These are phyloP conservation scores for Zeugodacus cucurbitae DNA, from an alignment of 1,140 invertebrate species.

Conservation along the genomic window DNA sequence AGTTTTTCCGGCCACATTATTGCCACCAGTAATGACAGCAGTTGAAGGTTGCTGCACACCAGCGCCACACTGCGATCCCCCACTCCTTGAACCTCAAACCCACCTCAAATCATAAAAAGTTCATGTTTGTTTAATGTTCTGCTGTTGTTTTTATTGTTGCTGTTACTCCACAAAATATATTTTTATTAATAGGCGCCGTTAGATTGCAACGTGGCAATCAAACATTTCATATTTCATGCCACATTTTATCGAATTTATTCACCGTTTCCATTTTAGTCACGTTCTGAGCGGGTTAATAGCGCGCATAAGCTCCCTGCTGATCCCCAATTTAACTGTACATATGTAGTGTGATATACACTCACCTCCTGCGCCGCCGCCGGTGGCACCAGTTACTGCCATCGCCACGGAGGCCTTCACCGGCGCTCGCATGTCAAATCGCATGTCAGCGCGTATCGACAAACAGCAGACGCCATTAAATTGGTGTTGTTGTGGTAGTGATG, in stretches of 20 bases:
- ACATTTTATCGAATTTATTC: not conserved
- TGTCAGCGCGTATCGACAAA: constrained; percentile 27
- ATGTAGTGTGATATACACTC: not conserved
- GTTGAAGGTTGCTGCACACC: not conserved
- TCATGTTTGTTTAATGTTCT: constrained; percentile 13
- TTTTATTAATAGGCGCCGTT: not conserved
- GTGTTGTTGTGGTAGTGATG: constrained; percentile 22
- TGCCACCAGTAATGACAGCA: constrained; percentile 30
- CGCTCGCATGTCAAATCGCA: not conserved
- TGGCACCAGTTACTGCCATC: constrained; percentile 26
- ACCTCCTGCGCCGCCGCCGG: not conserved
- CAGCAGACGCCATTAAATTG: constrained; percentile 34
- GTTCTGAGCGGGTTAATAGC: not conserved
- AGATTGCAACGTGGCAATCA: not conserved
- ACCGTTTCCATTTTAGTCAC: constrained; percentile 13
- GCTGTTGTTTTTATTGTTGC: too few relatives aligned
- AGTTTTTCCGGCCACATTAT: constrained; percentile 38
- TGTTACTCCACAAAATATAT: not conserved
- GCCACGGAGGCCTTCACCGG: not conserved
- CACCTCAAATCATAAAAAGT: not conserved
- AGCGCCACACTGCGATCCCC: not conserved
- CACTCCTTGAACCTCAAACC: too few relatives aligned
- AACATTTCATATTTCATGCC: constrained; percentile 23
- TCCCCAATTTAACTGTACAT: not conserved
- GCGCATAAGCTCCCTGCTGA: not conserved